Percentiles rank a stretch among this genome's conserved stretches.
Evolutionary conservation across 2,113 vertebrate genomes (phyloP).

Genomic region (Podiceps cristatus): DNA sequence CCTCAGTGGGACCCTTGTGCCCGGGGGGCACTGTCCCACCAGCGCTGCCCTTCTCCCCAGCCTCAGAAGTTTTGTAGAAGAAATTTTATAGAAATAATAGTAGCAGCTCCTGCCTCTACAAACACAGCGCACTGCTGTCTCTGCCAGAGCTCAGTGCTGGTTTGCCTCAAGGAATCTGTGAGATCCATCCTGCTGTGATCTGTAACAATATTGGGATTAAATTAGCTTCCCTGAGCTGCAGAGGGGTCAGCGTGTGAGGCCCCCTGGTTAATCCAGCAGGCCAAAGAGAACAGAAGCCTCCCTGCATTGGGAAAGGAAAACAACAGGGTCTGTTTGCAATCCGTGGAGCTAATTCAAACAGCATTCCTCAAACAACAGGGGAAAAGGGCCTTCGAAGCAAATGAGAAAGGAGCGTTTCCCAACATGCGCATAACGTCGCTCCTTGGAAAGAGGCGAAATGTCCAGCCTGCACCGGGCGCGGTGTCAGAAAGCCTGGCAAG

Average conservation of each 20-base stretch:
- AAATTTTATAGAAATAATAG: background rate
- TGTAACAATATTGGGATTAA: constrained; percentile 71
- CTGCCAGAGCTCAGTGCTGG: background rate
- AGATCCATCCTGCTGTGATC: constrained; percentile 58
- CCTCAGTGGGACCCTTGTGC: background rate
- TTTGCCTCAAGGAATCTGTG: constrained; percentile 61
- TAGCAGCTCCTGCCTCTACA: background rate
- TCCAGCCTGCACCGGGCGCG: accelerated
- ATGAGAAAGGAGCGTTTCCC: constrained; percentile 8
- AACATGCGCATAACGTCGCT: background rate
- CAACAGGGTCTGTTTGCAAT: constrained; percentile 70
- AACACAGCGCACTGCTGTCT: background rate
- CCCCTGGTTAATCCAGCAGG: constrained; percentile 62
- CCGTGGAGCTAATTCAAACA: constrained; percentile 66
- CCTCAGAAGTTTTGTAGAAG: background rate
- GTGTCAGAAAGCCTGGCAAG: background rate
- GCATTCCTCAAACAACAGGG: constrained; percentile 66
- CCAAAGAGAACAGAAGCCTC: constrained; percentile 67
- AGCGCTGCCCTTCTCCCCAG: background rate
- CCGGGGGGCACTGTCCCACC: background rate
- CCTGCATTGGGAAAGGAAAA: constrained; percentile 68
- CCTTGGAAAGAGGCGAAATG: background rate
- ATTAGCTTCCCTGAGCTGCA: constrained; percentile 66
- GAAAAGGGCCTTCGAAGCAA: constrained; percentile 40
- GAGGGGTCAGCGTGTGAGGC: constrained; percentile 62